A percentile compares a stretch with the other conserved stretches of the same genome.
These are phyloP conservation scores for Struthidea cinerea DNA, from an alignment of 2,113 vertebrate genomes.

Conservation along the genomic window DNA sequence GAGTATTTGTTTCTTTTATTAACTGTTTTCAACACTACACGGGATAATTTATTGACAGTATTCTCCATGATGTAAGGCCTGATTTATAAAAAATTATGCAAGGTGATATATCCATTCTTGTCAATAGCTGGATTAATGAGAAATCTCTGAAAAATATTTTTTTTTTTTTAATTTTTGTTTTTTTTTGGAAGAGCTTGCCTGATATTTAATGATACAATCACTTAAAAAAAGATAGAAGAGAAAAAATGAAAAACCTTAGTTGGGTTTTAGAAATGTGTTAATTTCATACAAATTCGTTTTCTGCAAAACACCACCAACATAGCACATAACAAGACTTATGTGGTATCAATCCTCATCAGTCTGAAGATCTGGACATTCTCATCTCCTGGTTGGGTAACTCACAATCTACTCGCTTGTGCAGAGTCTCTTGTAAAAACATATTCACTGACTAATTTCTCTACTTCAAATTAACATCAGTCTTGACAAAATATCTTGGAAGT, in stretches of 20 bases:
- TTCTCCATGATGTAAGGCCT: background rate
- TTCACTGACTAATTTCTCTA: background rate
- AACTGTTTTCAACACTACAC: background rate
- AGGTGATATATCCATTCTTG: background rate
- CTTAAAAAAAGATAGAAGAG: background rate
- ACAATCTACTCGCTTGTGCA: fast-evolving
- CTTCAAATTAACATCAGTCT: background rate
- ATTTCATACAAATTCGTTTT: background rate
- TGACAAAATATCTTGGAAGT: background rate
- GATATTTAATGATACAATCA: background rate
- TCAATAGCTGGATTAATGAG: background rate
- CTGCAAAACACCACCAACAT: background rate
- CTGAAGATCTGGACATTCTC: background rate
- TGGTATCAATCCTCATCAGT: background rate
- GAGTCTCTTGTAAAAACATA: background rate
- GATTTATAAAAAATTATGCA: background rate
- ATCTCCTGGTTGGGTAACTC: background rate
- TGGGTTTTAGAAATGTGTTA: background rate
- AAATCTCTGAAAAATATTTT: background rate
- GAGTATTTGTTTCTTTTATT: background rate
- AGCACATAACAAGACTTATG: background rate
- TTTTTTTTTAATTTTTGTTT: background rate
- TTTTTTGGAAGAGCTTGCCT: background rate
- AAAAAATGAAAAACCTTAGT: background rate
- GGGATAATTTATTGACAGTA: background rate